Evolutionary conservation across 2,113 vertebrate species (phyloP), one percentile per base, ranked within the genome.

Genomic region (Bucco capensis): DNA sequence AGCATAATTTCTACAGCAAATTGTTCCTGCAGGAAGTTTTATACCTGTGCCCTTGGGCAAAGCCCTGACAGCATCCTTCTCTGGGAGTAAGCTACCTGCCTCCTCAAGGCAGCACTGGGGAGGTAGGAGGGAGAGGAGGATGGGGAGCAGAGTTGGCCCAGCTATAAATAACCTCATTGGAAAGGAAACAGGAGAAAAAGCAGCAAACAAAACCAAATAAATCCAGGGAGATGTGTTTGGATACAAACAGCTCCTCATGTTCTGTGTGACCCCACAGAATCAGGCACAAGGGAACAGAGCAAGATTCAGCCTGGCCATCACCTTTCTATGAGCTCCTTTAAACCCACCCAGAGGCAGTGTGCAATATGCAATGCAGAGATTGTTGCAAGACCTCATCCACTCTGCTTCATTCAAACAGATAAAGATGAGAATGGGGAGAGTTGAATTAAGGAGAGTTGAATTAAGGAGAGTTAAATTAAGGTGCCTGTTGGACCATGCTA

Each of bases 11-110:
- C 88, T 89, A 67, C 46, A 66, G 75, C 70, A 72, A 28, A 38
- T 42, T 62, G 42, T 42, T 83, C 77, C 88, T 75, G 37, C 33
- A 22, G 66, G 77, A 94, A 65, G 86, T 89, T 93, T 91, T 88
- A 46, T 75, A 76, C 73, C 73, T 79, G 77, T 57, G 90, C 86
- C 93, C 88, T 86, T 60, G 92, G 79, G 88, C 82, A 67, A 91
- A 92, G 40, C 42, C 88, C 56, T 91, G 94, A 51, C 75, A 83
- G 79, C 75, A 64, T 85, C 88, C 69, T 71, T 74, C 2, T 4
- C 42, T 73, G 88, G 71, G 82, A 88, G 67, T 19, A 21, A 88
- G 88, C 2, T 51, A 40, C 85, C 89, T 91, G 88, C n/a, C 42
- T 70, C 60, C 72, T 81, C 72, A 30, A 66, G 79, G 75, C 50